Evolutionary conservation across 1,140 invertebrate genomes (phyloP), one percentile per base, ranked within the genome.

Genomic region (Nebria ingens): DNA sequence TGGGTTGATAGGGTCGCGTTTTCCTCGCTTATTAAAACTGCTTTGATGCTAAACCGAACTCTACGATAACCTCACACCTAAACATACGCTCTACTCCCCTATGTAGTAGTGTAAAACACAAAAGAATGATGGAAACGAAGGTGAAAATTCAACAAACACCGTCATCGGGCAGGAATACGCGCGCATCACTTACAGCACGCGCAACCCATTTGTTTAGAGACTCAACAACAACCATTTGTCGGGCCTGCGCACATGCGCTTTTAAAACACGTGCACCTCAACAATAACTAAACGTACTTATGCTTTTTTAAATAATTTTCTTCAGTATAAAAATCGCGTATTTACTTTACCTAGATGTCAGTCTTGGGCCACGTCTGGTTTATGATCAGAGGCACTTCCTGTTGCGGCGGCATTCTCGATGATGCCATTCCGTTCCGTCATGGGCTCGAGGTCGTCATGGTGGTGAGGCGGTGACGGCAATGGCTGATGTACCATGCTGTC

Each of bases 111-210:
- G 45, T 53, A 57, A 56, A 56, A 53, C 13, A 54, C 52, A 56
- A 60, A 60, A 65, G 45, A 62, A 66, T 58, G 60, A 65, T 34
- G 25, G 25, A 45, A 45, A 45, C 40, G 40, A 45, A 45, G 9
- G 62, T 59, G 57, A 61, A 62, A 61, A 60, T 67, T 68, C 66
- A 69, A 68, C 66, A 69, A 68, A 67, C 61, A 67, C 65, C 65
- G 66, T 69, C 67, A 68, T 60, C 51, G 40, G 40, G 40, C 40
- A 9, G 9, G 17, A 3, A 6, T 6, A 6, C 6, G 40, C 6
- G 40, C 40, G 40, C 40, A 45, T 45, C n/a, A n/a, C n/a, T n/a
- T n/a, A n/a, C n/a, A n/a, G n/a, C n/a, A 29, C 13, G 40, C 40
- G 40, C 40, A 45, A 45, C 40, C 9, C 40, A 4, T 45, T n/a